Percentiles rank a stretch among this genome's conserved stretches.
Conservation (phyloP, 2,797 vertebrate species). For the Oophaga sylvatica region DNA sequence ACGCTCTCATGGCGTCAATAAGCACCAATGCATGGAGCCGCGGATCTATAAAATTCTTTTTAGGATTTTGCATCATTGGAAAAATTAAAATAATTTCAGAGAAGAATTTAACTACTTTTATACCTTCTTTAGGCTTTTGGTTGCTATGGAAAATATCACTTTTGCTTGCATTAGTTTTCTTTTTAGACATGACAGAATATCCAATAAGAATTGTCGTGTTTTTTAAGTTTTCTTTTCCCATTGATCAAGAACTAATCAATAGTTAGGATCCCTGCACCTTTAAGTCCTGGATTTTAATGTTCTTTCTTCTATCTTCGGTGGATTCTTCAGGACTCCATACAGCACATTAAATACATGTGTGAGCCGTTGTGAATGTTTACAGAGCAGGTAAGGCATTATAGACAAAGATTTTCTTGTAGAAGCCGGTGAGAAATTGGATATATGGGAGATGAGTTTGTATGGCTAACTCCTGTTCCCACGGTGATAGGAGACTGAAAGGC, state of each 20-base stretch:
- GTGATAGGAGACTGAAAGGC: slow-evolving; percentile 3
- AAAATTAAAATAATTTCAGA: background rate
- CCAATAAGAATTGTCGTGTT: too few relatives aligned
- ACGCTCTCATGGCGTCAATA: background rate
- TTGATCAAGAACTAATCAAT: background rate
- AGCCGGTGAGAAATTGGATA: background rate
- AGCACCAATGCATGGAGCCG: background rate
- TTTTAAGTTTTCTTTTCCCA: background rate
- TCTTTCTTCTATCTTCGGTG: background rate
- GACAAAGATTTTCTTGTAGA: background rate
- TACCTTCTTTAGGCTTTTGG: background rate
- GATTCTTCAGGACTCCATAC: background rate
- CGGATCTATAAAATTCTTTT: background rate
- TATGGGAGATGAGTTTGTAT: background rate
- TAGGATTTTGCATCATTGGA: background rate
- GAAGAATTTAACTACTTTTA: background rate
- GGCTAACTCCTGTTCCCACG: background rate
- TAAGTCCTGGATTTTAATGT: background rate
- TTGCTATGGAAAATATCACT: background rate
- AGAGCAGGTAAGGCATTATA: slow-evolving; percentile 39
- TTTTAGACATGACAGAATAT: background rate
- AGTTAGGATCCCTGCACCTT: background rate
- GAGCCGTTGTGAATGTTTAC: background rate
- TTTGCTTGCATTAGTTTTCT: background rate
- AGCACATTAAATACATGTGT: background rate